Conservation (phyloP, 2,797 vertebrate species). For the Phalanger gymnotis region DNA sequence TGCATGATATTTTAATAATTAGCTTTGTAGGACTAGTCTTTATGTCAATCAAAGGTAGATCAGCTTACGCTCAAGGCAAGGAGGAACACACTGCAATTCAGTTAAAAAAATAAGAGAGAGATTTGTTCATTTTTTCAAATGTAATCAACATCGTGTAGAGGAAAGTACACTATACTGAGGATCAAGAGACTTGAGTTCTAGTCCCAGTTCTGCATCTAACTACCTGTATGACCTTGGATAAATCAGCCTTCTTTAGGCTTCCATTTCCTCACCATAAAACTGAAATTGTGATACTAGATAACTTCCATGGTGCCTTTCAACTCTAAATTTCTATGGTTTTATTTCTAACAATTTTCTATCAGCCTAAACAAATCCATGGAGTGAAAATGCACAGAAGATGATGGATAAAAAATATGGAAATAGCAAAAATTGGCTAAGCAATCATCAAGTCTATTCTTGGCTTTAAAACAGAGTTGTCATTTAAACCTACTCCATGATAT, state of each 20-base stretch:
- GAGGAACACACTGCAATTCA: background rate
- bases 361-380: background rate
- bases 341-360: background rate
- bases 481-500: background rate
- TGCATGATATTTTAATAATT: constrained; percentile 56
- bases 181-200: background rate
- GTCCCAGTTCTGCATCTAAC: background rate
- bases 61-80: background rate
- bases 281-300: background rate
- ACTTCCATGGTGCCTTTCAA: background rate
- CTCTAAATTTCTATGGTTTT: background rate
- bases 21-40: constrained; percentile 47
- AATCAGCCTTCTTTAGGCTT: background rate
- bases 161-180: background rate
- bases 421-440: background rate
- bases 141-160: background rate
- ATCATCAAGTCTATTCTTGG: background rate
- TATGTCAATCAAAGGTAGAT: background rate
- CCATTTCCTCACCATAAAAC: background rate
- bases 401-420: background rate
- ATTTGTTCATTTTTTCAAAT: background rate
- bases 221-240: background rate
- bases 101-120: background rate
- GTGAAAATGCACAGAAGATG: background rate
- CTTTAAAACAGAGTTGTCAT: background rate